Evolutionary conservation across 2,113 vertebrate species (phyloP).

Genomic region (Hassar affinis): DNA sequence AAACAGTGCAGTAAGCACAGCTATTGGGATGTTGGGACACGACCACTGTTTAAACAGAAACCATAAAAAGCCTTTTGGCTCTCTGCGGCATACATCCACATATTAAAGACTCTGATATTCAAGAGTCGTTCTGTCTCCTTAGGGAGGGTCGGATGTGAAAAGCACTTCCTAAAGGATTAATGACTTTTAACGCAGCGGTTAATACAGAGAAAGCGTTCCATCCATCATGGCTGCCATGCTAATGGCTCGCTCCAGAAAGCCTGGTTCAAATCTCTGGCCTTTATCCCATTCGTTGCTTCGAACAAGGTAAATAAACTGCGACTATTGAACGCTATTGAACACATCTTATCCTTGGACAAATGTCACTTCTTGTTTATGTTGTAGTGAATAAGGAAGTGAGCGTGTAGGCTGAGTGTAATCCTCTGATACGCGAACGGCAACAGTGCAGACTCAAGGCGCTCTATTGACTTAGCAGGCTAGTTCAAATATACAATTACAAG

Average conservation of each 20-base stretch:
- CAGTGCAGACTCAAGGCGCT: not conserved
- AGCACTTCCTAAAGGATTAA: conserved; percentile 36
- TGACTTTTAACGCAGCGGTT: conserved; percentile 28
- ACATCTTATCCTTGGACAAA: conserved; percentile 21
- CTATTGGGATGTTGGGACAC: not conserved
- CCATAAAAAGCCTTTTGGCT: not conserved
- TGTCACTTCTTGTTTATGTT: conserved; percentile 12
- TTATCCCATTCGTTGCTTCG: not conserved
- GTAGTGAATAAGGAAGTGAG: not conserved
- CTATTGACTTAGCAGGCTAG: conserved; percentile 18
- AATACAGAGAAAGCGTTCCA: conserved; percentile 31
- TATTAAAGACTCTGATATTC: not conserved
- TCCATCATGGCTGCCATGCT: conserved; percentile 32
- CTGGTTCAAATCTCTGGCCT: not conserved
- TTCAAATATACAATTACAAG: conserved; percentile 28
- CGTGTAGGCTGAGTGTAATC: not conserved
- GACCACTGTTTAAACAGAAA: not conserved
- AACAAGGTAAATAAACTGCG: conserved; percentile 24
- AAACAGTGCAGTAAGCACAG: not conserved
- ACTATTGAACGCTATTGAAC: conserved; percentile 16
- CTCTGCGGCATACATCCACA: not conserved
- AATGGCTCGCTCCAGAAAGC: conserved; percentile 5
- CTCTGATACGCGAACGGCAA: not conserved
- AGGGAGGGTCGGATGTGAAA: conserved; percentile 3
- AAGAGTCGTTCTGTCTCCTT: not conserved